These are phyloP conservation scores for Thera britannica DNA, from an alignment of 2,888 invertebrate species.

Conservation along the genomic window DNA sequence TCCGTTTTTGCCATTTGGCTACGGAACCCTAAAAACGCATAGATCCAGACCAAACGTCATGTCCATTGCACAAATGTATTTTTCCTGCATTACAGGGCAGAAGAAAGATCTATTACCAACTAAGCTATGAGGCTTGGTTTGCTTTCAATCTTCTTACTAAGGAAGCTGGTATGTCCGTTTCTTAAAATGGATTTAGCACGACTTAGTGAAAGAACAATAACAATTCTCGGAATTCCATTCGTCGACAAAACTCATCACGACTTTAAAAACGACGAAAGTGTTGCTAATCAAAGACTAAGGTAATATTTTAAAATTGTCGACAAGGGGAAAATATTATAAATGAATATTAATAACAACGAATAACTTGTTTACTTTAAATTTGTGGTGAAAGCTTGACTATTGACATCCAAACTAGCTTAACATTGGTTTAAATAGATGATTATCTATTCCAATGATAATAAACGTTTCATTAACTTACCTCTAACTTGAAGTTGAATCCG, in stretches of 20 bases:
- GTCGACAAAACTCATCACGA: conserved; percentile 10
- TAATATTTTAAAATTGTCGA: neutral
- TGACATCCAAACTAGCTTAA: too few relatives aligned
- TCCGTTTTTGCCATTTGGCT: too few relatives aligned
- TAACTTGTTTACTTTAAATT: too few relatives aligned
- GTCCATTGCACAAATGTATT: too few relatives aligned
- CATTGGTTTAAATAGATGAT: neutral
- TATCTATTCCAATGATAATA: neutral
- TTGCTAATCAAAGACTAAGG: conserved; percentile 15
- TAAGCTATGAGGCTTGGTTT: too few relatives aligned
- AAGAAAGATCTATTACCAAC: too few relatives aligned
- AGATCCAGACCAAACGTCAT: too few relatives aligned
- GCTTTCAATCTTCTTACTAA: neutral
- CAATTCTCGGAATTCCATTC: conserved; percentile 22
- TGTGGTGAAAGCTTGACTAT: too few relatives aligned
- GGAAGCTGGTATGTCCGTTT: neutral
- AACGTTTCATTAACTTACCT: conserved; percentile 43
- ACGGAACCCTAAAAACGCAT: too few relatives aligned
- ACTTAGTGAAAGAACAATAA: conserved; percentile 14
- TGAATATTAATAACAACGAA: too few relatives aligned
- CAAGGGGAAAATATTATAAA: neutral
- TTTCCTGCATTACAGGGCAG: too few relatives aligned
- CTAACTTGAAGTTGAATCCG: conserved; percentile 43
- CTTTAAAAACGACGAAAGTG: conserved; percentile 16
- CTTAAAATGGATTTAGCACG: conserved; percentile 23